Conservation (phyloP, 2,113 vertebrate genomes). For the Xenopus borealis region DNA sequence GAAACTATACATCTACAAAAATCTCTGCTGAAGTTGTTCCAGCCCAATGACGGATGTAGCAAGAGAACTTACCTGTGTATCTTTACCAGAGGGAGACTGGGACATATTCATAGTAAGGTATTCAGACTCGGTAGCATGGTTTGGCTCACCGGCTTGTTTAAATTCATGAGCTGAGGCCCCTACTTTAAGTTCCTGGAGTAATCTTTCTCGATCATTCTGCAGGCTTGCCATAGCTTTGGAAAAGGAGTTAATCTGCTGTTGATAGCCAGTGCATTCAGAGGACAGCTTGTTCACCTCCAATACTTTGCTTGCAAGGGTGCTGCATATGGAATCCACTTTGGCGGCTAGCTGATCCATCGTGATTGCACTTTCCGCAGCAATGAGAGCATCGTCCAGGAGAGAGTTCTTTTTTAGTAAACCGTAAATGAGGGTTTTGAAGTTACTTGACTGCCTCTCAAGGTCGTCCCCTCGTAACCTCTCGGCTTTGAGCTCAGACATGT, state of each 20-base stretch:
- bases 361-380: conserved; percentile 59
- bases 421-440: conserved; percentile 51
- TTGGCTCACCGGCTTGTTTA: conserved; percentile 50
- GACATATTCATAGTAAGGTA: conserved; percentile 51
- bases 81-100: conserved; percentile 52
- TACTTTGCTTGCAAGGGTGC: conserved; percentile 60
- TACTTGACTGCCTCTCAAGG: conserved; percentile 62
- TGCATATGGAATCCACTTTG: conserved; percentile 61
- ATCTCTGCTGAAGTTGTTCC: too few species aligned
- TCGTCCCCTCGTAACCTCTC: conserved; percentile 59
- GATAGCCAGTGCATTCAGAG: conserved; percentile 58
- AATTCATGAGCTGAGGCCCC: conserved; percentile 62
- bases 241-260: conserved; percentile 73
- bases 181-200: conserved; percentile 68
- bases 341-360: conserved; percentile 55
- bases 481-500: conserved; percentile 63
- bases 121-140: conserved; percentile 50
- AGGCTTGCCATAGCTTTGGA: conserved; percentile 84
- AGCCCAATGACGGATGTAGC: too few species aligned
- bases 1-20: too few species aligned
- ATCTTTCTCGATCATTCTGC: conserved; percentile 77
- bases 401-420: conserved; percentile 60
- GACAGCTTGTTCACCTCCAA: conserved; percentile 61
- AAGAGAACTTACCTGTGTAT: conserved; percentile 61
- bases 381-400: conserved; percentile 47